Evolutionary conservation across 2,888 invertebrate species (phyloP).

Genomic region (Ferrisia virgata): DNA sequence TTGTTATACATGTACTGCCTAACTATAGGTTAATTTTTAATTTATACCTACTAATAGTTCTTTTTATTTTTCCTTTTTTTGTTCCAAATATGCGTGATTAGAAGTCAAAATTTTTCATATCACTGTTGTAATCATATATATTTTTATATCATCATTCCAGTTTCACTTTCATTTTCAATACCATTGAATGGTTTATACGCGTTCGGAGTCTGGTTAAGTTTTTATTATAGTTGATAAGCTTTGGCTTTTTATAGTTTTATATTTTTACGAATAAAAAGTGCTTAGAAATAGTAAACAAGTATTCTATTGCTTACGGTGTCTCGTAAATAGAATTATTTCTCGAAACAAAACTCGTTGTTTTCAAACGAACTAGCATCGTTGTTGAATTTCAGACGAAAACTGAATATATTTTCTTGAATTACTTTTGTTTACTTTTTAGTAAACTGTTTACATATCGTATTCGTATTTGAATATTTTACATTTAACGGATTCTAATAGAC

Average conservation of each 20-base stretch:
- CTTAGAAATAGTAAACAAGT: neutral
- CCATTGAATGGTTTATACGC: neutral
- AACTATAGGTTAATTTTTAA: neutral
- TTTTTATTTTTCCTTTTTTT: too few species aligned
- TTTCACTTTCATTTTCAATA: neutral
- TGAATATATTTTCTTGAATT: too few species aligned
- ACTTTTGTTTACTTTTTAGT: too few species aligned
- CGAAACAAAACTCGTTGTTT: neutral
- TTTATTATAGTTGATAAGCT: neutral
- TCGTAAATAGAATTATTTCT: neutral
- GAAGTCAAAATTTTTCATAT: neutral
- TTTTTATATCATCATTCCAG: neutral
- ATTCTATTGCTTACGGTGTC: neutral
- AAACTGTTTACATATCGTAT: neutral
- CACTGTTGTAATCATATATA: conserved; percentile 2
- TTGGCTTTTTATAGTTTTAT: neutral
- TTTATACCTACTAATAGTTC: neutral
- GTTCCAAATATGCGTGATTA: neutral
- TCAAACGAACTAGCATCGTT: too few species aligned
- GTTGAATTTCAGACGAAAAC: too few species aligned
- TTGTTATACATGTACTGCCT: conserved; percentile 1
- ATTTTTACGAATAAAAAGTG: neutral
- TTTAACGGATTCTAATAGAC: neutral
- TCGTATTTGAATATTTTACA: neutral
- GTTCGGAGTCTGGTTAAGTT: neutral